Conservation (phyloP, 1,140 invertebrate species). For the Patella vulgata region DNA sequence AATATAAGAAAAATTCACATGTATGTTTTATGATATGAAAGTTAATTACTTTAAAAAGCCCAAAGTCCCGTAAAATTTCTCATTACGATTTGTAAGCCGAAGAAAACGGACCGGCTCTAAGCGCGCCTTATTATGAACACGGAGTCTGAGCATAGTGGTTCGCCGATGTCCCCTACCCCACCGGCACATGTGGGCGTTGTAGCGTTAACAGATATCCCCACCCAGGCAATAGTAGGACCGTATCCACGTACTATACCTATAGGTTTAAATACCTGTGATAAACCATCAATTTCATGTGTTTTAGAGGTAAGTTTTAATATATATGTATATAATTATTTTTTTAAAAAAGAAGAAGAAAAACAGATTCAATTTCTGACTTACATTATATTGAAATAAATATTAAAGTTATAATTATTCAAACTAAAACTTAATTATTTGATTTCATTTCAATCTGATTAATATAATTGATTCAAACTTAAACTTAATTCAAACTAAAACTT, state of each 20-base stretch:
- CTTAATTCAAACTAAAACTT: no score
- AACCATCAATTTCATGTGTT: constrained; percentile 14
- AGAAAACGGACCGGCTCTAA: no score
- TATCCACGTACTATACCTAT: constrained; percentile 34
- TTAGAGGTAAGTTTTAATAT: constrained; percentile 32
- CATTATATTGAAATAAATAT: background rate
- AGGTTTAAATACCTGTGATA: constrained; percentile 26
- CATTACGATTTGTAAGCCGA: background rate
- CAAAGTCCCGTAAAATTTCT: background rate
- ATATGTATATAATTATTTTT: background rate
- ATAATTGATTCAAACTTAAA: no score
- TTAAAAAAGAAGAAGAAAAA: background rate
- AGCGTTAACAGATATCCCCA: constrained; percentile 30
- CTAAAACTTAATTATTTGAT: no score
- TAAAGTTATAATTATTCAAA: no score
- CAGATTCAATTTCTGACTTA: background rate
- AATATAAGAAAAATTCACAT: no score
- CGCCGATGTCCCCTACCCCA: background rate
- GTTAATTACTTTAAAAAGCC: background rate
- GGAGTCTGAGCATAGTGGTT: background rate
- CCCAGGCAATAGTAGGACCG: constrained; percentile 24
- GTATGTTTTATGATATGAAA: no score
- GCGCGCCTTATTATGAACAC: no score
- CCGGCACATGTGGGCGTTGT: constrained; percentile 20
- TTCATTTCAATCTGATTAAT: no score